phyloP scores from a whole-genome alignment of 53 echinoderm and acorn worm species.

The Hippasteria phrygiana region DNA sequence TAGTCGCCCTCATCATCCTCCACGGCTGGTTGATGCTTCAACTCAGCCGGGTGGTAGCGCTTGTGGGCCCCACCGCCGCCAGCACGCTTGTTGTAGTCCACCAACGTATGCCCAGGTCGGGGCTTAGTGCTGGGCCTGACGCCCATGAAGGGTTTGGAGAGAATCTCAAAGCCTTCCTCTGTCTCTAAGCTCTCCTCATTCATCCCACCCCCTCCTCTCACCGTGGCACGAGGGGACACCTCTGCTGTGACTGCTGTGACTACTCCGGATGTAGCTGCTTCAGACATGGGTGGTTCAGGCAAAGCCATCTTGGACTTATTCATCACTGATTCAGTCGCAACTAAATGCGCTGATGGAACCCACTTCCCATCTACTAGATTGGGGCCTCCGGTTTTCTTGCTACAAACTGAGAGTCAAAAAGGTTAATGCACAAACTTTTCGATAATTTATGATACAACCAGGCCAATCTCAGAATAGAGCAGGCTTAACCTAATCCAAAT shows the following conservation, averaged over 20 bases:
- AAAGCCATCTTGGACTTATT: background rate
- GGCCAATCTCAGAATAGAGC: too few relatives aligned
- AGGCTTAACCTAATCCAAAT: too few relatives aligned
- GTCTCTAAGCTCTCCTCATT: background rate
- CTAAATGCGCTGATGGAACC: background rate
- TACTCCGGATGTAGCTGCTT: background rate
- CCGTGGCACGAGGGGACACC: background rate
- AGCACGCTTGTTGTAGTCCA: background rate
- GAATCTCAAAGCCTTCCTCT: background rate
- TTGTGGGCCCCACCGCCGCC: background rate
- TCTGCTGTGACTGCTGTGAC: background rate
- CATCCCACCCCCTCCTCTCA: background rate
- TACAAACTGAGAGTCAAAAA: background rate
- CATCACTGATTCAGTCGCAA: background rate
- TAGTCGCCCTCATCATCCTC: slow-evolving; percentile 22
- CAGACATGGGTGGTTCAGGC: background rate
- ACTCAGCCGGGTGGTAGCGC: slow-evolving; percentile 7
- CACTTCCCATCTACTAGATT: background rate
- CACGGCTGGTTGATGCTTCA: slow-evolving; percentile 1
- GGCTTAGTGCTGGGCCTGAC: slow-evolving; percentile 43
- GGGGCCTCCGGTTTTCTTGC: background rate
- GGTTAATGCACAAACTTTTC: too few relatives aligned
- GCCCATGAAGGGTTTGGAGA: slow-evolving; percentile 1
- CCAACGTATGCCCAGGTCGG: slow-evolving; percentile 17
- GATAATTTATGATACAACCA: too few relatives aligned